A percentile compares a stretch with the other conserved stretches of the same genome.
phyloP scores from a whole-genome alignment of 2,888 invertebrate species.

The Imbricaverruca yamaguchii region DNA sequence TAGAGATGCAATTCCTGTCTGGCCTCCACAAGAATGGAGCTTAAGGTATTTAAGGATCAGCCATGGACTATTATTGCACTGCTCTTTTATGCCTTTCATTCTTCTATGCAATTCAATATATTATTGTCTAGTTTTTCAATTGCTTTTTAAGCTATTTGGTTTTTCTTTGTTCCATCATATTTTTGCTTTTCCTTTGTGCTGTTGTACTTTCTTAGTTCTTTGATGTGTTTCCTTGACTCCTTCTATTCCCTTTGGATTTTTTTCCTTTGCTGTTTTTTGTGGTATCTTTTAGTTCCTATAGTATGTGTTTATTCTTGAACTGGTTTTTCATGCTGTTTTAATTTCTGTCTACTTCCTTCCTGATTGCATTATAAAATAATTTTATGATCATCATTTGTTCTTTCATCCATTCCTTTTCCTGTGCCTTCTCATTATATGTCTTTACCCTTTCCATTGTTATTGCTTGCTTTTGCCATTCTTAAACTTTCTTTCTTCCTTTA shows the following conservation, averaged over 20 bases:
- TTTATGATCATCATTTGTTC: too few relatives aligned
- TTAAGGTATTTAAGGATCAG: neutral
- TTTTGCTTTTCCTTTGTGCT: neutral
- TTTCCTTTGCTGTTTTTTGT: neutral
- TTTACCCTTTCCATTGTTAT: neutral
- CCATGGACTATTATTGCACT: neutral
- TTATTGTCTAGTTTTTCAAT: neutral
- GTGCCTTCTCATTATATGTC: neutral
- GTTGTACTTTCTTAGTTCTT: neutral
- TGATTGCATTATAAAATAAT: neutral
- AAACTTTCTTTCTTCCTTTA: neutral
- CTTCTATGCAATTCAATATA: neutral
- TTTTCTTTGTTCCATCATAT: neutral
- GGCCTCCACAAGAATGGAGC: neutral
- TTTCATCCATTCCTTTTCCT: too few relatives aligned
- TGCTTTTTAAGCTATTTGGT: neutral
- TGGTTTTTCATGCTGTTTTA: neutral
- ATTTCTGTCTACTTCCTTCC: neutral
- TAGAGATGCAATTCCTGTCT: neutral
- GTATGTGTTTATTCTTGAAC: neutral
- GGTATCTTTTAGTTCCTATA: neutral
- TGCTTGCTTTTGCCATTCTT: neutral
- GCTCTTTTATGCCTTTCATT: neutral
- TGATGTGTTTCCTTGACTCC: neutral
- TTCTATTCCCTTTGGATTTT: neutral